Conservation (phyloP, 2,113 vertebrate genomes). For the Pelecanus crispus region DNA sequence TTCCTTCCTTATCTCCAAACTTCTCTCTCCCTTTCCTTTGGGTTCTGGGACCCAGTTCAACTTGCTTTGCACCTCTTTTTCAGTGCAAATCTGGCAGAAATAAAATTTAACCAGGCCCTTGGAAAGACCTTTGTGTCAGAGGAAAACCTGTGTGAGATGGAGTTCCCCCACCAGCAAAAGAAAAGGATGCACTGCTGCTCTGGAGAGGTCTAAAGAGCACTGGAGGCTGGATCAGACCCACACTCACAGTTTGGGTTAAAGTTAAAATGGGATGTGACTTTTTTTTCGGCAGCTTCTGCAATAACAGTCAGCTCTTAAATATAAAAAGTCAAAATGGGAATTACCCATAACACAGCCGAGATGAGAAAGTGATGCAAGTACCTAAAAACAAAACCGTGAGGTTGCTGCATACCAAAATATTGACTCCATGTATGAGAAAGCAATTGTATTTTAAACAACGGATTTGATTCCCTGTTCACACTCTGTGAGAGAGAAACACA, state of each 20-base stretch:
- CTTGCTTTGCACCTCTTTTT: not conserved
- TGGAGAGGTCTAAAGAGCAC: not conserved
- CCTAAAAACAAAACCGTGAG: not conserved
- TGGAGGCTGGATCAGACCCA: not conserved
- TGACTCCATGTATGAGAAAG: not conserved
- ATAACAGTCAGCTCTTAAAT: not conserved
- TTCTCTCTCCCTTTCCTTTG: not conserved
- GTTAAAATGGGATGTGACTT: not conserved
- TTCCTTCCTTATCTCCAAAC: not conserved
- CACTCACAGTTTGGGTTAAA: not conserved
- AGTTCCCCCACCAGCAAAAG: not conserved
- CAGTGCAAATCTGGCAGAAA: not conserved
- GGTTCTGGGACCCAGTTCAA: not conserved
- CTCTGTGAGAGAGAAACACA: not conserved
- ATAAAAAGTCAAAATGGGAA: not conserved
- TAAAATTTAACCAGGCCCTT: not conserved
- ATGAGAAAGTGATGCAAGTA: not conserved
- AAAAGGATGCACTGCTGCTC: not conserved
- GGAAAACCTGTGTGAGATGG: not conserved
- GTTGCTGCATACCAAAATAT: not conserved
- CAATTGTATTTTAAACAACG: not conserved
- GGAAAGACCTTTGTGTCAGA: not conserved
- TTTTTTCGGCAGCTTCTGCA: not conserved
- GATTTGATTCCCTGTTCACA: not conserved
- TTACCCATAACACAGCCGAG: rapidly evolving